phyloP scores from a whole-genome alignment of 2,888 invertebrate species.

The Campoplex capitator region DNA sequence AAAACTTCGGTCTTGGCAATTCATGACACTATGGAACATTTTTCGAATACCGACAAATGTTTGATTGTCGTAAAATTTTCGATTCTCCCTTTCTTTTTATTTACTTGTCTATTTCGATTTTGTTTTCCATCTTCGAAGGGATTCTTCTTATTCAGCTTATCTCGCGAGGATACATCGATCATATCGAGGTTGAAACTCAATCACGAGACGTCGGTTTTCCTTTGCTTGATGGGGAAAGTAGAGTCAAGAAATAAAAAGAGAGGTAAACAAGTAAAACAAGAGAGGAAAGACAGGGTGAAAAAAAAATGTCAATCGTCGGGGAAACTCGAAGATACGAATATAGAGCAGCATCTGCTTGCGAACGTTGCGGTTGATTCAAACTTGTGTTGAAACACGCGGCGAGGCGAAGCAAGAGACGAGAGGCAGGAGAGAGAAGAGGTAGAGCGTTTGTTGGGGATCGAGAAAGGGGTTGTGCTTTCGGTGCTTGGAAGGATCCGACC shows the following conservation, averaged over 20 bases:
- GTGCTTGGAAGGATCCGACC: constrained; percentile 59
- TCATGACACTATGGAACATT: background rate
- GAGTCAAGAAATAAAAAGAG: constrained; percentile 2
- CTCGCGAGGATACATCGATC: constrained; percentile 34
- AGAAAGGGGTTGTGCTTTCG: constrained; percentile 57
- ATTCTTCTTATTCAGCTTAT: background rate
- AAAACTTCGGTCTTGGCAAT: background rate
- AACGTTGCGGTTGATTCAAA: constrained; percentile 72
- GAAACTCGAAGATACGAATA: constrained; percentile 62
- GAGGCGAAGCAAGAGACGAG: constrained; percentile 33
- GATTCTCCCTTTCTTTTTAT: background rate
- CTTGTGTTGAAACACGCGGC: constrained; percentile 49
- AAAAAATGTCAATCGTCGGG: constrained; percentile 44
- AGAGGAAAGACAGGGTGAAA: background rate
- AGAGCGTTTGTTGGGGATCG: constrained; percentile 49
- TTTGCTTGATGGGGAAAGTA: constrained; percentile 13
- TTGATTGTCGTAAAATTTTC: background rate
- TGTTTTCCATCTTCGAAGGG: background rate
- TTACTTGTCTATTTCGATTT: constrained; percentile 6
- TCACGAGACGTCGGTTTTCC: constrained; percentile 65
- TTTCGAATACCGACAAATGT: background rate
- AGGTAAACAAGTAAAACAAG: too few relatives aligned
- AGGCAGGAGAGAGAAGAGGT: constrained; percentile 50
- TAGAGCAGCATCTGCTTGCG: constrained; percentile 68
- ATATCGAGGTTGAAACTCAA: constrained; percentile 69